These are phyloP conservation scores for Cecropterus lyciades DNA, from an alignment of 1,140 invertebrate species.

Conservation along the genomic window DNA sequence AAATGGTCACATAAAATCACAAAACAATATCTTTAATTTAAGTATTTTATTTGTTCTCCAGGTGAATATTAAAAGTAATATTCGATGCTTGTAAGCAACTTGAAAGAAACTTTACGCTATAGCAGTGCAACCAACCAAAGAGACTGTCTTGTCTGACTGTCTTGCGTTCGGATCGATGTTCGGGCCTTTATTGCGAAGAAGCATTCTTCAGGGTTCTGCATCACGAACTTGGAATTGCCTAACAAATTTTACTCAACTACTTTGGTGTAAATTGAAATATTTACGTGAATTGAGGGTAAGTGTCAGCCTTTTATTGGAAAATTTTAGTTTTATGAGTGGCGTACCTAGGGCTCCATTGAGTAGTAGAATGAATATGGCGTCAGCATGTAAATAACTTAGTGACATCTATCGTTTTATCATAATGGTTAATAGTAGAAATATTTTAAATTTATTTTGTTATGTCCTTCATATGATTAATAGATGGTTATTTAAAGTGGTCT, in stretches of 20 bases:
- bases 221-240: slow-evolving; percentile 86
- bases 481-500: too few species aligned
- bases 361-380: slow-evolving; percentile 81
- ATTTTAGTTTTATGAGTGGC: slow-evolving; percentile 45
- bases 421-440: slow-evolving; percentile 40
- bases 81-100: slow-evolving; percentile 46
- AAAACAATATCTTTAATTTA: not conserved
- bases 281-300: slow-evolving; percentile 84
- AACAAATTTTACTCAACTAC: slow-evolving; percentile 83
- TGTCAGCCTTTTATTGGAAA: slow-evolving; percentile 52
- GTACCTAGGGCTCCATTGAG: slow-evolving; percentile 66
- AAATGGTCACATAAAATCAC: too few species aligned
- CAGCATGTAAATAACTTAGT: slow-evolving; percentile 79
- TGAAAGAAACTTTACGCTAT: slow-evolving; percentile 57
- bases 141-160: slow-evolving; percentile 61
- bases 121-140: slow-evolving; percentile 61
- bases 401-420: slow-evolving; percentile 60
- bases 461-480: not conserved
- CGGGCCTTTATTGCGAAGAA: slow-evolving; percentile 85
- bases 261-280: slow-evolving; percentile 86
- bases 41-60: slow-evolving; percentile 2
- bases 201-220: slow-evolving; percentile 86
- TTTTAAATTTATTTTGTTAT: slow-evolving; percentile 9
- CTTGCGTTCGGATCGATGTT: slow-evolving; percentile 86
- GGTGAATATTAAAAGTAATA: slow-evolving; percentile 38